Percentiles rank a stretch among this genome's conserved stretches.
These are phyloP conservation scores for Gymnogyps californianus DNA, from an alignment of 2,113 vertebrate species.

Conservation along the genomic window DNA sequence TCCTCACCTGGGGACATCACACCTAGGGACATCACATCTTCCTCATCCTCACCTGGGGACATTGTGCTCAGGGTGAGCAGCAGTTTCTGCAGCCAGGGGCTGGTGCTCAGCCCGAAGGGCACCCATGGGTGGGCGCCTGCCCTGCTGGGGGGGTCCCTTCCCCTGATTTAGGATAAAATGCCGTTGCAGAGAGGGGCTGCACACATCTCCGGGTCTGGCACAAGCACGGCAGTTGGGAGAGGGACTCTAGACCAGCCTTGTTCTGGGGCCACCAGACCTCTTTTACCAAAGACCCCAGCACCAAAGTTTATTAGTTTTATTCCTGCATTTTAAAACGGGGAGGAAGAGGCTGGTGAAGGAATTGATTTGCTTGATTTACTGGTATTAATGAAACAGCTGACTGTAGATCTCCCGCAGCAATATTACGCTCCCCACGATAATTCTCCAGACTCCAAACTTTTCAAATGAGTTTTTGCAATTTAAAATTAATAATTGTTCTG, in stretches of 20 bases:
- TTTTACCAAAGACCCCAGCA: too few relatives aligned
- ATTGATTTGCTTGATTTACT: not conserved
- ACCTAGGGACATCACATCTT: not conserved
- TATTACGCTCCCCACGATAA: not conserved
- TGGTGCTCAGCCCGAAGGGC: not conserved
- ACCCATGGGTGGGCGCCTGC: not conserved
- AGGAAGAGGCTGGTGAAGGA: not conserved
- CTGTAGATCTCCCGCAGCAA: not conserved
- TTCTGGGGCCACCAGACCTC: not conserved
- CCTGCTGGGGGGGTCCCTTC: too few relatives aligned
- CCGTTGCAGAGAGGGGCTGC: not conserved
- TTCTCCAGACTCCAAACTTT: conserved; percentile 58
- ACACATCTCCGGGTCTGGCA: fast-evolving
- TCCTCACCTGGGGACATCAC: too few relatives aligned
- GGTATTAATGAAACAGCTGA: not conserved
- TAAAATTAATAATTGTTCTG: conserved; percentile 66
- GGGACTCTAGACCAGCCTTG: fast-evolving
- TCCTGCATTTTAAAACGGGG: not conserved
- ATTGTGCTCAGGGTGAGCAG: not conserved
- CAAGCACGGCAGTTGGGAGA: not conserved
- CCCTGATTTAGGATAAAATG: not conserved
- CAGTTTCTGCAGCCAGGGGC: not conserved
- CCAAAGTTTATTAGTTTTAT: not conserved
- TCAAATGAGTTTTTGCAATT: conserved; percentile 48
- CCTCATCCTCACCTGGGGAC: not conserved